These are phyloP conservation scores for Sceliomorpha sp. DNA, from an alignment of 2,888 invertebrate genomes.

Conservation along the genomic window DNA sequence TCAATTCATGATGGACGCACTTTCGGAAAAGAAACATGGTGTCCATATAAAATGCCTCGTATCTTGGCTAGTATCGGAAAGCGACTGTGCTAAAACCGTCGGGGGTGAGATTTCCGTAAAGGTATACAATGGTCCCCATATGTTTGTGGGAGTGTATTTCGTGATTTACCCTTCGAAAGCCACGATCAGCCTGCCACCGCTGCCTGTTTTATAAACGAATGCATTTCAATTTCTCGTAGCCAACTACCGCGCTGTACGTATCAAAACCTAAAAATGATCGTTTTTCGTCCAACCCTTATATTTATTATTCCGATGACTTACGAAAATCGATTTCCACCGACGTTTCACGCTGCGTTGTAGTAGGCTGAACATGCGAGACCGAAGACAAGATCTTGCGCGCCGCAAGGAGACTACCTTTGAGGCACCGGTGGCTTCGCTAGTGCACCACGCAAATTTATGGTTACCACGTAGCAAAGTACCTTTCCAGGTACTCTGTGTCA, in stretches of 20 bases:
- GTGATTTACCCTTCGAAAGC: slow-evolving; percentile 56
- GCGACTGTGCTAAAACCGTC: slow-evolving; percentile 63
- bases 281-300: slow-evolving; percentile 1
- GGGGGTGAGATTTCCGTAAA: slow-evolving; percentile 63
- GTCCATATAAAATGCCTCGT: slow-evolving; percentile 63
- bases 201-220: slow-evolving; percentile 8
- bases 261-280: neutral
- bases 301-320: slow-evolving; percentile 13
- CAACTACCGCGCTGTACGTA: neutral
- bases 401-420: slow-evolving; percentile 59
- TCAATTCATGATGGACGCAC: neutral
- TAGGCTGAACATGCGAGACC: slow-evolving; percentile 59
- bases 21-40: slow-evolving; percentile 68
- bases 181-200: slow-evolving; percentile 56
- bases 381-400: slow-evolving; percentile 31
- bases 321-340: slow-evolving; percentile 32
- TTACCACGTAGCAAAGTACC: slow-evolving; percentile 56
- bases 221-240: slow-evolving; percentile 1
- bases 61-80: slow-evolving; percentile 71
- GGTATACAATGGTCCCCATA: slow-evolving; percentile 74
- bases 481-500: slow-evolving; percentile 49
- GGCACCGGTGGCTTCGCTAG: slow-evolving; percentile 51
- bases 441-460: slow-evolving; percentile 60
- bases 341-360: too few species aligned
- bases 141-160: slow-evolving; percentile 76